Conservation (phyloP, 1,140 invertebrate species). For the Calliopsis andreniformis region DNA sequence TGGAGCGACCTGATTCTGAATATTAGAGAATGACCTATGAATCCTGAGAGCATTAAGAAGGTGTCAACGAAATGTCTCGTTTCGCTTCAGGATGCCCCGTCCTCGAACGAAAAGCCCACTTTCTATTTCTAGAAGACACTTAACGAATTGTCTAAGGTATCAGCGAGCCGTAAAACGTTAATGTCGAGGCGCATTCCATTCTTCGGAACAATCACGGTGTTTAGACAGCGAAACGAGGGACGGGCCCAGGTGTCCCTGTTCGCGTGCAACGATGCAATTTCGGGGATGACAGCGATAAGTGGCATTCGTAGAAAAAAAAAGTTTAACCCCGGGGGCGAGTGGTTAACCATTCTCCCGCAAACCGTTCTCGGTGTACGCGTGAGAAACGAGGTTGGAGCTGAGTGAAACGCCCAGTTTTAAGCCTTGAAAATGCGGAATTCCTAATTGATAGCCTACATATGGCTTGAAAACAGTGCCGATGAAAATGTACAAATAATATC, state of each 20-base stretch:
- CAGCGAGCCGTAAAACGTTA: not conserved
- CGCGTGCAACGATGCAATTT: slow-evolving; percentile 63
- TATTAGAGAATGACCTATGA: too few species aligned
- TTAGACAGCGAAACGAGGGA: slow-evolving; percentile 14
- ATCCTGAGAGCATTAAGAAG: too few species aligned
- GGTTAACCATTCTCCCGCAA: slow-evolving; percentile 58
- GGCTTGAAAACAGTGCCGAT: too few species aligned
- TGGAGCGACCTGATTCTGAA: too few species aligned
- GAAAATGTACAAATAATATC: not conserved
- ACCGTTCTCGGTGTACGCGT: slow-evolving; percentile 46
- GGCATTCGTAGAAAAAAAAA: slow-evolving; percentile 43
- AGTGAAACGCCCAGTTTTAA: not conserved
- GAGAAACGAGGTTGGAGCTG: slow-evolving; percentile 47
- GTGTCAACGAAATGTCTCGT: too few species aligned
- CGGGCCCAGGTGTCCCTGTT: slow-evolving; percentile 29
- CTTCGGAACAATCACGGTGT: not conserved
- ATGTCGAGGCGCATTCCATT: not conserved
- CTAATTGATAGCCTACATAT: too few species aligned
- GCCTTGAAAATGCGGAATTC: not conserved
- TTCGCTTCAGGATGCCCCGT: not conserved
- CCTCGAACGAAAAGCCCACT: not conserved
- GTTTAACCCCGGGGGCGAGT: slow-evolving; percentile 28
- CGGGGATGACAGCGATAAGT: slow-evolving; percentile 58
- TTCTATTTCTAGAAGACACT: slow-evolving; percentile 13
- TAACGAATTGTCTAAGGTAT: not conserved